phyloP scores from a whole-genome alignment of 2,888 invertebrate species.

The Rapana venosa region DNA sequence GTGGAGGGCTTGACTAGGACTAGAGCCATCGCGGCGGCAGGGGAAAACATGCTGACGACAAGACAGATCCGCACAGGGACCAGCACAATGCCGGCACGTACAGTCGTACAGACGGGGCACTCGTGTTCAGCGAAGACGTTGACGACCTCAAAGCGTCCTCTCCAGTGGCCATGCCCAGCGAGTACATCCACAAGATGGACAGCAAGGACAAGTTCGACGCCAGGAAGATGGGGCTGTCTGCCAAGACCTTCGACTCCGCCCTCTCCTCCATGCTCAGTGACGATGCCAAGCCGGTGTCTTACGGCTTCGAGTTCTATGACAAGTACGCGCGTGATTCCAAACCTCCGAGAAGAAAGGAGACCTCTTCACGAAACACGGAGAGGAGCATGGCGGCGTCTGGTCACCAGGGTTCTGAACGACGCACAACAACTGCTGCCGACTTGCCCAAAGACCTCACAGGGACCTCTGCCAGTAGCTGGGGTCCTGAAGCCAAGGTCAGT shows the following conservation, averaged over 20 bases:
- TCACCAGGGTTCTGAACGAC: neutral
- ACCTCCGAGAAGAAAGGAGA: neutral
- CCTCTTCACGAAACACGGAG: neutral
- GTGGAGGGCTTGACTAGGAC: too few relatives aligned
- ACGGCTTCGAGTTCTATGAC: conserved; percentile 59
- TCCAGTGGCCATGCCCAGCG: conserved; percentile 60
- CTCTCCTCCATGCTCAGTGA: conserved; percentile 66
- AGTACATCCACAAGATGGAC: conserved; percentile 64
- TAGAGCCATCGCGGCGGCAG: neutral
- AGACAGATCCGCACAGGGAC: neutral
- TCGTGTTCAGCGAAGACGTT: neutral
- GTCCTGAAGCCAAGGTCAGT: conserved; percentile 60
- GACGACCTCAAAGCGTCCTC: neutral
- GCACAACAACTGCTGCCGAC: neutral
- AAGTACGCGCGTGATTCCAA: conserved; percentile 63
- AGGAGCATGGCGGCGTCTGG: neutral
- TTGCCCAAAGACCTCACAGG: conserved; percentile 6
- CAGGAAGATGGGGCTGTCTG: conserved; percentile 65
- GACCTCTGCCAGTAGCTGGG: conserved; percentile 50
- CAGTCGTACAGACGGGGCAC: neutral
- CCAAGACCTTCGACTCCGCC: conserved; percentile 70
- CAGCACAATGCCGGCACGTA: neutral
- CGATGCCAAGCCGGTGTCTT: conserved; percentile 45
- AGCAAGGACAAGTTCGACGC: conserved; percentile 67
- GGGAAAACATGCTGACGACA: neutral